A percentile compares a stretch with the other conserved stretches of the same genome.
Evolutionary conservation across 2,797 vertebrate genomes (phyloP).

Genomic region (Arctocebus calabarensis): DNA sequence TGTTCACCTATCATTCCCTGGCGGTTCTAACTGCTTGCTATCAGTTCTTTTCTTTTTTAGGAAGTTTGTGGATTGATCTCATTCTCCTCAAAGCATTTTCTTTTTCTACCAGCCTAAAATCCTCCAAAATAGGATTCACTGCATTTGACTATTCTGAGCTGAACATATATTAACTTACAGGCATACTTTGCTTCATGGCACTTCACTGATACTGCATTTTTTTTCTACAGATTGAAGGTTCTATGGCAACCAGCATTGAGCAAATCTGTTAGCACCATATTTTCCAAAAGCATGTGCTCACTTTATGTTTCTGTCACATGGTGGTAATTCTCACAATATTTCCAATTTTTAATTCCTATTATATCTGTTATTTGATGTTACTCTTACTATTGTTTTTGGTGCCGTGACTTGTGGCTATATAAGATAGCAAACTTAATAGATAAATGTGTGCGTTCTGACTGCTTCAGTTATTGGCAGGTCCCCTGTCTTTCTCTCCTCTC

Average conservation of each 20-base stretch:
- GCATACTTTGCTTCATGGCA: background rate
- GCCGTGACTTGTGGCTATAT: no score
- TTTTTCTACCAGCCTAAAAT: background rate
- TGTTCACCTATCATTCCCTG: background rate
- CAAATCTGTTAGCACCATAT: background rate
- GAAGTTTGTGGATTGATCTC: background rate
- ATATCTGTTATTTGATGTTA: no score
- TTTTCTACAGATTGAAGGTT: background rate
- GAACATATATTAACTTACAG: background rate
- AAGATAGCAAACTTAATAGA: no score
- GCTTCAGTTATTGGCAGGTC: no score
- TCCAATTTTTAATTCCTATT: no score
- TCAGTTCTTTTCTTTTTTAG: background rate
- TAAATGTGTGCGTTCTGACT: no score
- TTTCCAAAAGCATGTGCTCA: background rate
- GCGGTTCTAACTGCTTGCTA: no score
- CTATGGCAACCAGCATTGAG: background rate
- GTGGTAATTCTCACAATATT: no score
- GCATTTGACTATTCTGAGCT: background rate
- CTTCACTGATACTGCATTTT: no score
- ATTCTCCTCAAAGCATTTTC: background rate
- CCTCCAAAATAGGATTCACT: background rate
- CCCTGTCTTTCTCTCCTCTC: no score
- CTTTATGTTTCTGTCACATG: background rate
- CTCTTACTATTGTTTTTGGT: no score